Evolutionary conservation across 2,113 vertebrate species (phyloP), one percentile per base, ranked within the genome.

Genomic region (Misgurnus mizolepis): DNA sequence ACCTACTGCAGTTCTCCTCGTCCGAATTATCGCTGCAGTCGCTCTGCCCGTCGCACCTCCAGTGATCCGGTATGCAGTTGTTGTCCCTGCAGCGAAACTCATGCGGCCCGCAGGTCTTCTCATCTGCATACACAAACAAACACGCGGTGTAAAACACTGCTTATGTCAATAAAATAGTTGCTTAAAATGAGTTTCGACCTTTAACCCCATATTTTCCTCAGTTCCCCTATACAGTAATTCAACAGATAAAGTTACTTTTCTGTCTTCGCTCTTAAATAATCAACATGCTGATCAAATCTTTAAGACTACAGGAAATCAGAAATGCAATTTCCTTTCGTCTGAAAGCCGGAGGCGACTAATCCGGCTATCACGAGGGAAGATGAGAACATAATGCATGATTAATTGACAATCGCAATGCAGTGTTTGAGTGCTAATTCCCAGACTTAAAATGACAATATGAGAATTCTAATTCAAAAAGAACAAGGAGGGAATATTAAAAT

Each of bases 31-130:
- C 98, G 83, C 96, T 96, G 56, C 98, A 99, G 82, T 99, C 98
- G 7, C 97, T 98, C 86, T 99, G 97, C 76, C 96, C 95, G 87
- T 99, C 98, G 87, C 98, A 99, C 55, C 95, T 92, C 98, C 97
- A 99, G 55, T 99, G 98, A 84, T 98, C 97, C 2, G 97, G 97
- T 89, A 99, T 98, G 89, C 98, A 99, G 92, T 98, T 98, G 93
- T 95, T 98, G 91, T 98, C 98, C 91, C 95, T 95, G 82, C 98
- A 99, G 83, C 95, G 97, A 88, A 98, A 99, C 86, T 99, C 96
- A 79, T 98, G 96, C 85, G 97, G 96, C 8, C 96, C 97, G 65
- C 98, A 99, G 0, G 98, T 98, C 93, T 98, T 98, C 92, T 98
- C 98, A 92, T 99, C 98, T 99, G 92, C 12, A 61, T 88, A 86